Conservation (phyloP, 2,888 invertebrate species). For the Penaeus monodon region DNA sequence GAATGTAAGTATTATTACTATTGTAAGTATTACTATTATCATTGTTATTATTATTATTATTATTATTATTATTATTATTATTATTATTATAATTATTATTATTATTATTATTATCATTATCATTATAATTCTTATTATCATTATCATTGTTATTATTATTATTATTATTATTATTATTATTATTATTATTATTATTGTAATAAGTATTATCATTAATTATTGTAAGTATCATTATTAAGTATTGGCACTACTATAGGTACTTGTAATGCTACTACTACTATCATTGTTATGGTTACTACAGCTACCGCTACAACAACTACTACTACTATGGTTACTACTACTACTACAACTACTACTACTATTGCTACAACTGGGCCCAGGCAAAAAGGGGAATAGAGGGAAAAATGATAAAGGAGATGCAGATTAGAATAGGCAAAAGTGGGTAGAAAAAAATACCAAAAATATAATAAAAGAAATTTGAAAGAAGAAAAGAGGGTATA, state of each 20-base stretch:
- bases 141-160: too few relatives aligned
- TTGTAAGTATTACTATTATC: too few relatives aligned
- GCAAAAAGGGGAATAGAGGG: too few relatives aligned
- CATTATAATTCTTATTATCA: neutral
- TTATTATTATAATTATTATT: neutral
- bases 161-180: too few relatives aligned
- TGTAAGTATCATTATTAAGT: neutral
- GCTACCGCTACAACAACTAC: neutral
- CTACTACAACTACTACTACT: slow-evolving; percentile 4
- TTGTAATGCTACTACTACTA: neutral
- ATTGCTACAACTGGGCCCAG: neutral
- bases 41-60: too few relatives aligned
- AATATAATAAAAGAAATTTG: too few relatives aligned
- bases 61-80: too few relatives aligned
- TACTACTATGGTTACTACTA: neutral
- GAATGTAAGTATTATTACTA: too few relatives aligned
- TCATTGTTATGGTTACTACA: neutral
- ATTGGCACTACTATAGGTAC: neutral
- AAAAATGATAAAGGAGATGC: too few relatives aligned
- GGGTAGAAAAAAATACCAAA: too few relatives aligned
- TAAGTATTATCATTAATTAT: neutral
- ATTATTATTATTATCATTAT: neutral
- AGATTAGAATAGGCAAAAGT: too few relatives aligned
- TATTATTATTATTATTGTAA: slow-evolving; percentile 4
- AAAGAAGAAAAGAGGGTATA: too few relatives aligned